Base-by-base conservation (phyloP, 53 echinoderm and acorn worm genomes). In the Echinarachnius parma region DNA sequence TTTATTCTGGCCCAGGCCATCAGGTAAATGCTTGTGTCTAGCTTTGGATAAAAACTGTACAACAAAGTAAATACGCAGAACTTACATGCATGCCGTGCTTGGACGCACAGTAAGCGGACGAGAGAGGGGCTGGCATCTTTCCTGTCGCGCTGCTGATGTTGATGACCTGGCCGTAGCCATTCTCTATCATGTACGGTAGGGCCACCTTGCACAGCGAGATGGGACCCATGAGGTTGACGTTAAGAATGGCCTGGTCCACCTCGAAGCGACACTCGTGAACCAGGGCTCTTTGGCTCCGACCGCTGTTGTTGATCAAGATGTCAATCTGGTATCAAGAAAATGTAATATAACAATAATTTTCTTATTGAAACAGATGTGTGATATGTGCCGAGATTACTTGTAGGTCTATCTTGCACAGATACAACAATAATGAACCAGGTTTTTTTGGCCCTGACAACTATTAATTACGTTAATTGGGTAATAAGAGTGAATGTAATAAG, bases 41-140 rank as follows among this genome's bases (percentile, higher is more conserved):
- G n/a, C n/a, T n/a, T n/a, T n/a, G n/a, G n/a, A n/a, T n/a, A n/a
- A n/a, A n/a, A n/a, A n/a, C n/a, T n/a, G n/a, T n/a, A n/a, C n/a
- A n/a, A n/a, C n/a, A n/a, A n/a, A n/a, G n/a, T n/a, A n/a, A n/a
- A n/a, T n/a, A n/a, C n/a, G n/a, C n/a, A 11, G 2, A n/a, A 31
- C 82, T 89, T 81, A 93, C 93, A 55, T 86, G 68, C 34, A 93
- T 44, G n/a, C 91, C 93, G 83, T 77, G 77, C 39, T 93, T 93
- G 10, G 93, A 78, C 19, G 86, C 93, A 70, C 54, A n/a, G 31
- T 93, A 93, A 13, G 89, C 52, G n/a, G 86, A 57, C 4, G 82
- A 63, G 11, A 90, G 60, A 22, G 86, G 75, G 8, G 80, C 56
- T 30, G 83, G 76, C 39, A 86, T 31, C 30, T 77, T 83, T 1